Percentiles rank a stretch among this genome's conserved stretches.
Conservation (phyloP, 2,797 vertebrate species). For the Channa striata region DNA sequence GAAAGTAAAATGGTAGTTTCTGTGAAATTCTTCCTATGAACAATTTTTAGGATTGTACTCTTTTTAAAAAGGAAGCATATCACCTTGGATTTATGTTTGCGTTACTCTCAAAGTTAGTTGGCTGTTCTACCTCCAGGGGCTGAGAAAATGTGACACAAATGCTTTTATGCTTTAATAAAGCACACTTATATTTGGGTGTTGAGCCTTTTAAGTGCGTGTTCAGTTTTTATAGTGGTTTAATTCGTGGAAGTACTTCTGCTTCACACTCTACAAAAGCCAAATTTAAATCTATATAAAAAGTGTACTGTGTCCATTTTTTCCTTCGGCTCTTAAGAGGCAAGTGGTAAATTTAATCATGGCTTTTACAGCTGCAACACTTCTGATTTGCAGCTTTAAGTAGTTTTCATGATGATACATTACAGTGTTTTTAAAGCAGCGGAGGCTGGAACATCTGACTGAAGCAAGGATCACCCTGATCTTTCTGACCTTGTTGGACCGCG, state of each 20-base stretch:
- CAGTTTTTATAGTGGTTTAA: conserved; percentile 10
- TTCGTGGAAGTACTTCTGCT: conserved; percentile 9
- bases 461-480: neutral
- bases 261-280: conserved; percentile 2
- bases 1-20: no score
- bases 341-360: conserved; percentile 19
- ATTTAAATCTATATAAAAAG: conserved; percentile 5
- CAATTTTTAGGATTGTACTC: neutral
- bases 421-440: conserved; percentile 7
- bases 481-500: neutral
- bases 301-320: neutral
- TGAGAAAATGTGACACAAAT: no score
- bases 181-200: neutral
- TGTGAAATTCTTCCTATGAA: neutral
- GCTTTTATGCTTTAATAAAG: neutral
- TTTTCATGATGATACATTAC: conserved; percentile 5
- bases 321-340: conserved; percentile 10
- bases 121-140: no score
- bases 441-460: neutral
- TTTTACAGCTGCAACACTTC: conserved; percentile 18
- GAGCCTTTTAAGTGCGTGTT: neutral
- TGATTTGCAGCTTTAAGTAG: conserved; percentile 2
- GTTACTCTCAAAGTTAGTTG: no score
- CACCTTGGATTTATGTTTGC: no score
- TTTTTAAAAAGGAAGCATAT: no score